Conservation (phyloP, 2,113 vertebrate genomes). For the Poeciliopsis retropinna region DNA sequence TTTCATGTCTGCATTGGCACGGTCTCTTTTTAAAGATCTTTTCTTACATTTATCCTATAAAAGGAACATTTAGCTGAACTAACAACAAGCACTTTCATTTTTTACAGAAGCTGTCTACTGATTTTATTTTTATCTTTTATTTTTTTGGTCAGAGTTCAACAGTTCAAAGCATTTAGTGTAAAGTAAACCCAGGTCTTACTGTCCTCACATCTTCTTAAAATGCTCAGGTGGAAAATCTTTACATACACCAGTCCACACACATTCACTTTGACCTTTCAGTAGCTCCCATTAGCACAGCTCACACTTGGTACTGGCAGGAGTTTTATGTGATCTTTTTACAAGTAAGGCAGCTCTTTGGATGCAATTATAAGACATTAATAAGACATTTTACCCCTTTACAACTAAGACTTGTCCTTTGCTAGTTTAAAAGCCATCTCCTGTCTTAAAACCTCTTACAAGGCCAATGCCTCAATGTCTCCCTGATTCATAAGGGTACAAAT, state of each 20-base stretch:
- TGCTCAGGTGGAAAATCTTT: not conserved
- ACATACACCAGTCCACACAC: not conserved
- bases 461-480: not conserved
- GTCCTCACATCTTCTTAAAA: not conserved
- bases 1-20: too few relatives aligned
- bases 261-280: constrained; percentile 4
- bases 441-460: not conserved
- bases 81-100: not conserved
- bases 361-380: not conserved
- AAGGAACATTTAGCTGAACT: not conserved
- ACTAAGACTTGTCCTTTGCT: not conserved
- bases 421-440: not conserved
- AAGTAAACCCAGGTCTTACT: not conserved
- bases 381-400: not conserved
- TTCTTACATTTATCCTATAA: not conserved
- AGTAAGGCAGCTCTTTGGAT: not conserved
- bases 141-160: not conserved
- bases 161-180: not conserved
- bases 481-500: not conserved
- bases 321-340: not conserved
- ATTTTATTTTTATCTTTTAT: too few relatives aligned
- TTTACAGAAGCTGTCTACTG: not conserved
- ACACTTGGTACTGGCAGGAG: not conserved
- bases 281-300: constrained; percentile 1
- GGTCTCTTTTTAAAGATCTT: too few relatives aligned